Evolutionary conservation across 1,140 invertebrate species (phyloP).

Genomic region (Drosophila serrata): DNA sequence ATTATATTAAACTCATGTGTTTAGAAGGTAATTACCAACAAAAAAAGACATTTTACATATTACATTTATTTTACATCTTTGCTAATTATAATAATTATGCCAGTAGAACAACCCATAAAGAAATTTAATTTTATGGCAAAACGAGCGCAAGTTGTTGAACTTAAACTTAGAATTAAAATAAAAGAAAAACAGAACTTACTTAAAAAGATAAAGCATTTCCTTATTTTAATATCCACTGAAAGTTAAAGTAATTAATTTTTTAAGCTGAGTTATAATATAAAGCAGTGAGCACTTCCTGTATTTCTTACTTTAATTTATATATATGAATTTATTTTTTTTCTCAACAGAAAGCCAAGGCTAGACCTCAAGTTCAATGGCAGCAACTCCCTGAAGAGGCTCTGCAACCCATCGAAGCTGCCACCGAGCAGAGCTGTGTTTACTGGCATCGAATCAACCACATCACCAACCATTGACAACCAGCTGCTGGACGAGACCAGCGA

Average conservation of each 20-base stretch:
- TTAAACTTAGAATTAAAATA: background rate
- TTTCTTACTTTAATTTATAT: too few species aligned
- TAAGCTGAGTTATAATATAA: too few species aligned
- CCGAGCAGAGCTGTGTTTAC: constrained; percentile 11
- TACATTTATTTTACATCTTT: background rate
- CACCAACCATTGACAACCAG: constrained; percentile 68
- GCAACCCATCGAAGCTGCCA: constrained; percentile 31
- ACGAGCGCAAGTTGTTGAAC: background rate
- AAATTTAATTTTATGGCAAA: background rate
- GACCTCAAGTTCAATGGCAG: constrained; percentile 62
- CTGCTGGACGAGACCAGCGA: constrained; percentile 66
- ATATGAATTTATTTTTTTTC: background rate
- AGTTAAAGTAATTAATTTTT: too few species aligned
- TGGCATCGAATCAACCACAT: constrained; percentile 63
- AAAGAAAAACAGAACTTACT: background rate
- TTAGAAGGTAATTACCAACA: background rate
- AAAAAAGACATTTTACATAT: background rate
- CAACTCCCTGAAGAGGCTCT: constrained; percentile 42
- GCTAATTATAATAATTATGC: background rate
- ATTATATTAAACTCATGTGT: background rate
- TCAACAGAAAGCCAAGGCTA: constrained; percentile 75
- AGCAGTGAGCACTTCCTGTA: too few species aligned
- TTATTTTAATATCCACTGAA: too few species aligned
- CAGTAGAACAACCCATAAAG: background rate
- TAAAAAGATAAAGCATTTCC: background rate